These are phyloP conservation scores for Crotalus helleri DNA, from an alignment of 2,113 vertebrate genomes.

Conservation along the genomic window DNA sequence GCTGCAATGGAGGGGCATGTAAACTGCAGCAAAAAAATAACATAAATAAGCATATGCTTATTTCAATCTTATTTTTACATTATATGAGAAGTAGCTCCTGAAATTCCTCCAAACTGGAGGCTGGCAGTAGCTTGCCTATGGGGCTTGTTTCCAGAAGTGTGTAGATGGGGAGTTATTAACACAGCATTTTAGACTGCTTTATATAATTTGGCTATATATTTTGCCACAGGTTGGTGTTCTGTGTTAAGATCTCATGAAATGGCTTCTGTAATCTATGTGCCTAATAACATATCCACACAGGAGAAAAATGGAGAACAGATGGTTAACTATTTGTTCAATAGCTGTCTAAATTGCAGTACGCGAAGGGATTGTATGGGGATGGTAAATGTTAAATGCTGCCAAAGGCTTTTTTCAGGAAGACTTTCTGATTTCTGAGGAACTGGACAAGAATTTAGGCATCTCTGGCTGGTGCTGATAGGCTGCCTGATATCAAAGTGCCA, in stretches of 20 bases:
- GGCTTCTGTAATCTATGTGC: background rate
- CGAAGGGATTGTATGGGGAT: background rate
- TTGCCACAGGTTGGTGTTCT: background rate
- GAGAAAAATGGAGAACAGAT: background rate
- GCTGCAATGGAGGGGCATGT: background rate
- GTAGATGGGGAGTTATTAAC: background rate
- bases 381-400: background rate
- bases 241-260: background rate
- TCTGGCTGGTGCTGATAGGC: background rate
- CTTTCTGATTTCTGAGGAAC: background rate
- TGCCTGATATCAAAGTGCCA: background rate
- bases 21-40: background rate
- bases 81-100: background rate
- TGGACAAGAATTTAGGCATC: background rate
- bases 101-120: too few relatives aligned
- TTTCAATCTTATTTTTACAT: background rate
- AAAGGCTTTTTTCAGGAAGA: background rate
- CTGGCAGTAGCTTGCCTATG: background rate
- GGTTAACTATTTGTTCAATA: background rate
- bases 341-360: background rate
- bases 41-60: background rate
- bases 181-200: background rate
- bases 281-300: background rate
- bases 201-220: background rate
- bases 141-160: background rate